Percentiles rank a stretch among this genome's conserved stretches.
phyloP scores from a whole-genome alignment of 2,888 invertebrate species.

The Antitype chi region DNA sequence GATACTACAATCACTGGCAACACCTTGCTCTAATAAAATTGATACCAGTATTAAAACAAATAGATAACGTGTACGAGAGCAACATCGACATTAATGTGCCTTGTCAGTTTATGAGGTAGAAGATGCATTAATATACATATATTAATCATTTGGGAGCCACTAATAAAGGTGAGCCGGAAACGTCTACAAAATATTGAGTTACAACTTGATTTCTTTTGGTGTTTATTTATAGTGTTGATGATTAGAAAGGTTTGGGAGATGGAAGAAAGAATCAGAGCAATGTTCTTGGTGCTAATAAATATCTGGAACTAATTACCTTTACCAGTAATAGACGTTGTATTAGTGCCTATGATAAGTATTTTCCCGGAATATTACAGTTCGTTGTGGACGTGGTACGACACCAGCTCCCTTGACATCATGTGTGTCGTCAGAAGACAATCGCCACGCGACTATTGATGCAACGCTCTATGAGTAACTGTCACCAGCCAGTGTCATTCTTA shows the following conservation, averaged over 20 bases:
- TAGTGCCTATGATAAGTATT: background rate
- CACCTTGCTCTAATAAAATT: constrained; percentile 56
- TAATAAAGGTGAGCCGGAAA: constrained; percentile 78
- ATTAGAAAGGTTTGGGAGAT: constrained; percentile 30
- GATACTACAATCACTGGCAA: constrained; percentile 40
- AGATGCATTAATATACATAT: constrained; percentile 80
- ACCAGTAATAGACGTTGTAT: background rate
- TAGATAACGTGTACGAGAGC: constrained; percentile 74
- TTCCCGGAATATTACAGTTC: background rate
- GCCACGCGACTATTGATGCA: background rate
- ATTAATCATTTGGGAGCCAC: constrained; percentile 80
- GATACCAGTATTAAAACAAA: constrained; percentile 65
- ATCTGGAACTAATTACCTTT: background rate
- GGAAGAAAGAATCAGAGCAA: background rate
- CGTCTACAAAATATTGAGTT: constrained; percentile 60
- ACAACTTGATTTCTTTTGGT: constrained; percentile 57
- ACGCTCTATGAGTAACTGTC: background rate
- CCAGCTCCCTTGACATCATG: background rate
- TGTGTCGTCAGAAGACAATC: background rate
- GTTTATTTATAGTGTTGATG: constrained; percentile 48
- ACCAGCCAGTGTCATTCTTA: background rate
- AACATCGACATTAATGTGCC: constrained; percentile 81
- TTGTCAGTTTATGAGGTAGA: constrained; percentile 76
- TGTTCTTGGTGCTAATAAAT: background rate
- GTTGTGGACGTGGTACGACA: background rate